Percentiles rank a stretch among this genome's conserved stretches.
phyloP scores from a whole-genome alignment of 2,113 vertebrate species.

The Coptodon rendalli region DNA sequence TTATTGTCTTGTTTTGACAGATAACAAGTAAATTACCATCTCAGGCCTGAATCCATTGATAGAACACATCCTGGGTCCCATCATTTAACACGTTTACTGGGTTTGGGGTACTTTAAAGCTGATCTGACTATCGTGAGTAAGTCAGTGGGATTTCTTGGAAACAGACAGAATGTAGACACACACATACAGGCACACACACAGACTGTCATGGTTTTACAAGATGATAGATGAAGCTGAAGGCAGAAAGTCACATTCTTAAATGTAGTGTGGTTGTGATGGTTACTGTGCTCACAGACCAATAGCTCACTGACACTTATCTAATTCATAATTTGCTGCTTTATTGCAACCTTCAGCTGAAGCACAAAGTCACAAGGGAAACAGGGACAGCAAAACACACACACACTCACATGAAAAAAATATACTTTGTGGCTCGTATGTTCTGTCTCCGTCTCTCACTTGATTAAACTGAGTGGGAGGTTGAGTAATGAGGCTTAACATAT shows the following conservation, averaged over 20 bases:
- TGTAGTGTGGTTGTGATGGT: constrained; percentile 23
- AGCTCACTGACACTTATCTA: constrained; percentile 60
- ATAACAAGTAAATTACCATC: constrained; percentile 29
- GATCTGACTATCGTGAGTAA: background rate
- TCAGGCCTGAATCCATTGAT: background rate
- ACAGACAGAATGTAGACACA: background rate
- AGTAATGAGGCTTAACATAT: constrained; percentile 28
- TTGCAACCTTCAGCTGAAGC: constrained; percentile 11
- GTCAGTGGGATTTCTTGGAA: constrained; percentile 14
- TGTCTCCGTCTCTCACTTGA: background rate
- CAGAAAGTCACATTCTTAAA: constrained; percentile 44
- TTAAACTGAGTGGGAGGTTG: constrained; percentile 32
- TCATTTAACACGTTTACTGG: constrained; percentile 24
- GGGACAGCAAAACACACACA: constrained; percentile 10
- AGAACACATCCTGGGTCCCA: constrained; percentile 3
- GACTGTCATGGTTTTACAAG: constrained; percentile 28
- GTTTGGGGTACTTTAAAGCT: background rate
- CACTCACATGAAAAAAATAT: background rate
- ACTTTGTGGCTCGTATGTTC: background rate
- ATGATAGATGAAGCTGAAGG: constrained; percentile 37
- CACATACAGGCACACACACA: background rate
- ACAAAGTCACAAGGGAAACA: constrained; percentile 14
- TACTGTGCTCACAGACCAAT: constrained; percentile 47
- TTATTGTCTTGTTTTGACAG: constrained; percentile 34
- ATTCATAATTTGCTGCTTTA: constrained; percentile 49